phyloP scores from a whole-genome alignment of 2,888 invertebrate genomes.

The Salticus scenicus region DNA sequence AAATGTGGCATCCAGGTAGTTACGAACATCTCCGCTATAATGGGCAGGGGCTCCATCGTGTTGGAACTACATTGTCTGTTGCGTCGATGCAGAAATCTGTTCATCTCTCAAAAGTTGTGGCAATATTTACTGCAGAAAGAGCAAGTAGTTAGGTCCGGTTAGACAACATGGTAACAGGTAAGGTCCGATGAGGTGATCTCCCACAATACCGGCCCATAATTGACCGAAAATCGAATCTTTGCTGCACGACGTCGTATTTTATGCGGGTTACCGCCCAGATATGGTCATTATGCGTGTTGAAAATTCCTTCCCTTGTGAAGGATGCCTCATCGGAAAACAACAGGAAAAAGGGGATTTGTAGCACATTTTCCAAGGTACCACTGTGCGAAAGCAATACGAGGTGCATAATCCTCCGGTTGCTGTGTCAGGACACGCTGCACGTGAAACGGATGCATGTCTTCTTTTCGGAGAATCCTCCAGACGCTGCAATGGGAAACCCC shows the following conservation, averaged over 20 bases:
- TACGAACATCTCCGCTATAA: neutral
- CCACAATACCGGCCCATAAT: neutral
- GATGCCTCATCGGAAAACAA: too few relatives aligned
- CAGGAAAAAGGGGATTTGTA: neutral
- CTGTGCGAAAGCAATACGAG: neutral
- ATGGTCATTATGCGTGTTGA: slow-evolving; percentile 20
- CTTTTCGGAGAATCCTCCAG: neutral
- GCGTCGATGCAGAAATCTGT: too few relatives aligned
- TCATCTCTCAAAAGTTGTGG: too few relatives aligned
- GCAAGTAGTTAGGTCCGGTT: neutral
- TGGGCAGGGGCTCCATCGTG: neutral
- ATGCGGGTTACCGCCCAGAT: neutral
- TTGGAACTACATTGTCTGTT: neutral
- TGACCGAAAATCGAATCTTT: neutral
- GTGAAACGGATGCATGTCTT: neutral
- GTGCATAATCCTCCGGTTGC: too few relatives aligned
- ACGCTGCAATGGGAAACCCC: too few relatives aligned
- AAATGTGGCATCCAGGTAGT: neutral
- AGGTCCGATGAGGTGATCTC: neutral
- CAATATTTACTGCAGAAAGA: neutral
- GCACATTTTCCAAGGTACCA: slow-evolving; percentile 5
- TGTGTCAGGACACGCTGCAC: neutral
- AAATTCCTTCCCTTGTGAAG: slow-evolving; percentile 5
- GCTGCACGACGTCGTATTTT: neutral
- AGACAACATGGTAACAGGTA: neutral